Evolutionary conservation across 1,140 invertebrate genomes (phyloP), one percentile per base, ranked within the genome.

Genomic region (Scaptomyza montana): DNA sequence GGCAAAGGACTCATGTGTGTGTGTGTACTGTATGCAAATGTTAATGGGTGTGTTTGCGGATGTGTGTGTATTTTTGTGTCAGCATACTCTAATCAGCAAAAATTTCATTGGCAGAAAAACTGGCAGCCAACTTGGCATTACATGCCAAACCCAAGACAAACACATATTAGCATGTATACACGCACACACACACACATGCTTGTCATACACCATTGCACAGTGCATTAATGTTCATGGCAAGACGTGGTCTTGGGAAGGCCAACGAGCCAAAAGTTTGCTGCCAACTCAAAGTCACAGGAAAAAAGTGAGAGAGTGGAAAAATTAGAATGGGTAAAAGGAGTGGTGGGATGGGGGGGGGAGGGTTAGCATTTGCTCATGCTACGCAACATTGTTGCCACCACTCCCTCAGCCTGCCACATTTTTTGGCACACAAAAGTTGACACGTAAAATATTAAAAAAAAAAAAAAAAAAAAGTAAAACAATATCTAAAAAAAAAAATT

Each of bases 401-500:
- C 63, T 56, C 55, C 45, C 45, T 30, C 13, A n/a, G 69, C 41
- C 57, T 33, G 49, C 51, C 60, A 71, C 47, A 78, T 62, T 74
- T 74, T 70, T 78, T 78, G 75, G 76, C 76, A 75, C 72, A 62
- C 72, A 75, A 75, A 78, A 75, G 76, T 75, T 78, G 72, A 78
- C 76, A 78, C 76, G 76, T 78, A 78, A 78, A 78, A 78, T 78
- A 78, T 78, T 76, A 66, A 71, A 66, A 75, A 66, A 53, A 73
- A 66, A 71, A 66, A 75, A 66, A 53, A 73, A 54, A 59, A 65
- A 55, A 16, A 0, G 0, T 16, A 16, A 16, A 16, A 16, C 16
- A 16, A 7, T 25, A 7, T 33, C 7, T 33, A 30, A 59, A 59
- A n/a, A 21, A 9, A 55, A 63, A 63, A 63, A 16, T 16, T 16